A percentile compares a stretch with the other conserved stretches of the same genome.
These are phyloP conservation scores for Copidosoma floridanum DNA, from an alignment of 1,140 invertebrate species.

Conservation along the genomic window DNA sequence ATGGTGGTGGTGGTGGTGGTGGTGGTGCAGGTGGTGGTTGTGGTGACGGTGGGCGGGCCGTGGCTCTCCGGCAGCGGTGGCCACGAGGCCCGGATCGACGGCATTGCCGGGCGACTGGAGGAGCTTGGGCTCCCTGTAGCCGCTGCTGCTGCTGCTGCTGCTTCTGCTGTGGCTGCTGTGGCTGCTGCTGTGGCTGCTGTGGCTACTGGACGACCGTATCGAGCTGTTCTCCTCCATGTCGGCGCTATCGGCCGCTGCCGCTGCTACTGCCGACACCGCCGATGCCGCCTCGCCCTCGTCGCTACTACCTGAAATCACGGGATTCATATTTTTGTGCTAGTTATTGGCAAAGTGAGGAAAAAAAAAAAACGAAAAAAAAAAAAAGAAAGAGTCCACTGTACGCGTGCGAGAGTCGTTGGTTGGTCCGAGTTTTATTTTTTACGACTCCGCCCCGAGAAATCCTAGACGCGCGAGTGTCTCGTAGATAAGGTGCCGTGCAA, in stretches of 20 bases:
- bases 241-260: slow-evolving; percentile 32
- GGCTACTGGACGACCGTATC: slow-evolving; percentile 33
- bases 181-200: slow-evolving; percentile 31
- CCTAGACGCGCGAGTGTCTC: slow-evolving; percentile 39
- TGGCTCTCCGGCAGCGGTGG: slow-evolving; percentile 1
- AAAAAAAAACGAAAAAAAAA: too few species aligned
- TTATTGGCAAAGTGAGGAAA: too few species aligned
- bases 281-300: slow-evolving; percentile 50
- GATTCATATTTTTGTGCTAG: too few species aligned
- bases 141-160: not conserved
- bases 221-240: slow-evolving; percentile 51
- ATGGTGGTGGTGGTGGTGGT: not conserved
- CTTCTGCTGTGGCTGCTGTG: not conserved
- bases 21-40: not conserved
- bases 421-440: too few species aligned
- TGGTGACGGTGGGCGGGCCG: not conserved
- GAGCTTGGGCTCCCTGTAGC: slow-evolving; percentile 7
- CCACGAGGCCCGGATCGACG: too few species aligned
- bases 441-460: slow-evolving; percentile 35
- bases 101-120: not conserved
- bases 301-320: slow-evolving; percentile 45
- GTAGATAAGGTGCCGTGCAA: too few species aligned
- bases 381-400: too few species aligned
- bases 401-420: too few species aligned
- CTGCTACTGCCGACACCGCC: slow-evolving; percentile 30